Percentiles rank a stretch among this genome's conserved stretches.
phyloP scores from a whole-genome alignment of 2,797 vertebrate species.

The Pteropus rufus region DNA sequence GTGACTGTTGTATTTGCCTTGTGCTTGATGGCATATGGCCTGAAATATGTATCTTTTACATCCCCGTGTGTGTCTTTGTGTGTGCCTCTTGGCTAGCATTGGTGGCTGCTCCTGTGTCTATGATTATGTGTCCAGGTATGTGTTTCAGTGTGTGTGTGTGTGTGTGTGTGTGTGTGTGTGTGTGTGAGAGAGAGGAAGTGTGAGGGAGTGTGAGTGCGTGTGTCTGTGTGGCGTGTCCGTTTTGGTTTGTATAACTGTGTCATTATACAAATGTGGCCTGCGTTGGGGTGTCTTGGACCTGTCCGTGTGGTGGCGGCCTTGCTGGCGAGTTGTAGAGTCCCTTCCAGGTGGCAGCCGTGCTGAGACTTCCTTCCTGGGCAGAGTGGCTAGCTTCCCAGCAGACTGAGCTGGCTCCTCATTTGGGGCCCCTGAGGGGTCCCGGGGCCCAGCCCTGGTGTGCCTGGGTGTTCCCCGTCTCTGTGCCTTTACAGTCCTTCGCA shows the following conservation, averaged over 20 bases:
- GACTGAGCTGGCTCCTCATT: neutral
- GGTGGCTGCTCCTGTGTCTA: neutral
- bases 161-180: neutral
- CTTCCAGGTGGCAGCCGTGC: neutral
- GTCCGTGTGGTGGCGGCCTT: neutral
- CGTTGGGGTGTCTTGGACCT: neutral
- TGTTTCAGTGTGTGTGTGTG: neutral
- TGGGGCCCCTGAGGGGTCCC: neutral
- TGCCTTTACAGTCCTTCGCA: neutral
- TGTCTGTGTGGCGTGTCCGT: neutral
- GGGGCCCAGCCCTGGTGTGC: neutral
- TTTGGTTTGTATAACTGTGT: neutral
- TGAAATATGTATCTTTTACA: neutral
- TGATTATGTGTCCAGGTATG: neutral
- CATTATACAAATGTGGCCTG: neutral
- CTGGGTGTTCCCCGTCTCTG: constrained; percentile 16
- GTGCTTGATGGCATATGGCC: neutral
- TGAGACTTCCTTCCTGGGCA: neutral
- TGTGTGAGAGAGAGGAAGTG: too few species aligned
- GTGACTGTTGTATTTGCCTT: neutral
- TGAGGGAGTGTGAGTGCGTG: neutral
- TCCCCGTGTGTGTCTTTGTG: neutral
- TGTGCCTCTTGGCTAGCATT: neutral
- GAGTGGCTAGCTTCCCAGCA: constrained; percentile 47
- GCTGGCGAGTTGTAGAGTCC: constrained; percentile 19